Evolutionary conservation across 2,797 vertebrate species (phyloP).

Genomic region (Phylloscopus collybita): DNA sequence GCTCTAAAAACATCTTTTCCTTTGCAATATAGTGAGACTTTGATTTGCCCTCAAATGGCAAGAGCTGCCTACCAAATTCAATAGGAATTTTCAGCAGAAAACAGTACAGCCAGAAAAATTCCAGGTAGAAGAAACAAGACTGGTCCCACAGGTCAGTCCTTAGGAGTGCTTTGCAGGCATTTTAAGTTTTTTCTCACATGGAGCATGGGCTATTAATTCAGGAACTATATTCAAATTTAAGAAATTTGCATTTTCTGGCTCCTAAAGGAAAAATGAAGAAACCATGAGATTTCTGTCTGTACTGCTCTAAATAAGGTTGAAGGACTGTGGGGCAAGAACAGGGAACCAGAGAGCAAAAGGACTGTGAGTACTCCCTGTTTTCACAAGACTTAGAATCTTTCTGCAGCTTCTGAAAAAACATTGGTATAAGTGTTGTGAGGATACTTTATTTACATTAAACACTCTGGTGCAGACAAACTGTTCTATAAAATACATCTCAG

Average conservation of each 20-base stretch:
- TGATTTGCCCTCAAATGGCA: not conserved
- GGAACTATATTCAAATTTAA: not conserved
- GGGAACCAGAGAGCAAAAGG: not conserved
- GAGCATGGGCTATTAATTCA: not conserved
- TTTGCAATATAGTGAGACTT: not conserved
- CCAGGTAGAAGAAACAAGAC: not conserved
- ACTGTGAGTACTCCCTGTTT: not conserved
- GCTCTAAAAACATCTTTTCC: not conserved
- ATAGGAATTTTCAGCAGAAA: not conserved
- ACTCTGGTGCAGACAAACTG: not conserved
- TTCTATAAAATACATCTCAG: not conserved
- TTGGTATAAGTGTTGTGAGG: not conserved
- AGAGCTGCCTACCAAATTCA: not conserved
- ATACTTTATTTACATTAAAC: not conserved
- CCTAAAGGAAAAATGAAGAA: not conserved
- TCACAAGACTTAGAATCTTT: not conserved
- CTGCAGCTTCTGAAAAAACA: not conserved
- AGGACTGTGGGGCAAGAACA: not conserved
- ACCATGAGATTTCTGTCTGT: not conserved
- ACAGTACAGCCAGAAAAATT: not conserved
- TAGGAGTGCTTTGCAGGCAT: not conserved
- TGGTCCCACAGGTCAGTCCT: not conserved
- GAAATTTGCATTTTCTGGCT: not conserved
- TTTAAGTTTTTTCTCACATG: not conserved
- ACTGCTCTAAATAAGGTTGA: not conserved